These are phyloP conservation scores for Diabrotica undecimpunctata DNA, from an alignment of 1,140 invertebrate species.

Conservation along the genomic window DNA sequence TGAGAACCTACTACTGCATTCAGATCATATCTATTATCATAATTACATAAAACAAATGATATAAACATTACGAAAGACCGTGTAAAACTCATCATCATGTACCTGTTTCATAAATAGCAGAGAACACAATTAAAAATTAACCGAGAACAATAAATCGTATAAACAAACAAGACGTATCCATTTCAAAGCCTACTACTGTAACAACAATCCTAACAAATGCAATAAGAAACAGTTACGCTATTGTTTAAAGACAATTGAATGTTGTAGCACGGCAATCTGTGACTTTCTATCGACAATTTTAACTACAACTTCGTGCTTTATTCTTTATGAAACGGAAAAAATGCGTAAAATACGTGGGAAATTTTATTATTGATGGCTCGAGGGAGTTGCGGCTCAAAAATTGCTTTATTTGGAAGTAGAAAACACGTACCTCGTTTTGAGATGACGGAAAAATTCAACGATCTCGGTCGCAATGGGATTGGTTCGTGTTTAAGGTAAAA, in stretches of 20 bases:
- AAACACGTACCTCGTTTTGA: neutral
- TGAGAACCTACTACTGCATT: too few species aligned
- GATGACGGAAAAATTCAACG: neutral
- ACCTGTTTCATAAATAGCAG: neutral
- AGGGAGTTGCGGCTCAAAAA: neutral
- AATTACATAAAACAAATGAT: too few species aligned
- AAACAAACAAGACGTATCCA: slow-evolving; percentile 17
- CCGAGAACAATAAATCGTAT: slow-evolving; percentile 9
- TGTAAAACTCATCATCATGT: too few species aligned
- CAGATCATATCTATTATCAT: too few species aligned
- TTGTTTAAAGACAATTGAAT: slow-evolving; percentile 20
- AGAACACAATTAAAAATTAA: slow-evolving; percentile 7
- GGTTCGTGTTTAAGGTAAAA: neutral
- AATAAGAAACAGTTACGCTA: slow-evolving; percentile 19
- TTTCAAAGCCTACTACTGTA: slow-evolving; percentile 18
- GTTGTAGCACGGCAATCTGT: slow-evolving; percentile 13
- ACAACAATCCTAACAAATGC: slow-evolving; percentile 9
- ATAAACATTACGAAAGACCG: too few species aligned
- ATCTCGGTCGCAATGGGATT: neutral
- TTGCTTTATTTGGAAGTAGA: slow-evolving; percentile 13
- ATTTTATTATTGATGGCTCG: slow-evolving; percentile 8
- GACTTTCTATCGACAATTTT: slow-evolving; percentile 19
- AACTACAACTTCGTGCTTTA: slow-evolving; percentile 15
- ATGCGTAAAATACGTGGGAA: slow-evolving; percentile 17
- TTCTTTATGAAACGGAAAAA: slow-evolving; percentile 12